Conservation (phyloP, 92 coral and sea anemone genomes). For the Epizoanthus rinbou region DNA sequence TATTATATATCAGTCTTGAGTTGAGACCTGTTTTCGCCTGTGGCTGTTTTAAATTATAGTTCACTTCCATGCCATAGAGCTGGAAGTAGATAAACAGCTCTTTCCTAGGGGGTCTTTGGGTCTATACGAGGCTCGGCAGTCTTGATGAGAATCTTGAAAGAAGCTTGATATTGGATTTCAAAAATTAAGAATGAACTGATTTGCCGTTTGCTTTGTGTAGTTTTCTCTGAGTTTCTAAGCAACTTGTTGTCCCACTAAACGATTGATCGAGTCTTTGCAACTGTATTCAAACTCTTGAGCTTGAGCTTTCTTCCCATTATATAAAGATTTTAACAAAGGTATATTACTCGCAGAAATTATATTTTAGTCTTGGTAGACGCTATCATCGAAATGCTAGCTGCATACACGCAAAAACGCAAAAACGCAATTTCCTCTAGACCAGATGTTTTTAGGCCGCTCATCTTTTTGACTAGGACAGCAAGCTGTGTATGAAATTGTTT, state of each 20-base stretch:
- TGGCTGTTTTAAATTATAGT: neutral
- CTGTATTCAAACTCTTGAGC: neutral
- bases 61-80: neutral
- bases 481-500: constrained; percentile 86
- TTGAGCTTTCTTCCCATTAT: too few relatives aligned
- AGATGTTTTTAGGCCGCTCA: constrained; percentile 31
- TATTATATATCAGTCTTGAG: too few relatives aligned
- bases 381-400: neutral
- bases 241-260: neutral
- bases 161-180: neutral
- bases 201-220: neutral
- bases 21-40: neutral
- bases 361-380: neutral
- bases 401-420: neutral
- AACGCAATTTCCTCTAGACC: constrained; percentile 7
- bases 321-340: too few relatives aligned
- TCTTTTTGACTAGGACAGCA: constrained; percentile 22
- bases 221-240: neutral
- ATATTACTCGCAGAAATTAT: neutral
- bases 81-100: neutral
- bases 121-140: neutral
- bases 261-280: neutral
- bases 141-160: neutral
- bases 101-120: constrained; percentile 15
- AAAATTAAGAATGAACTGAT: neutral